Evolutionary conservation across 2,888 invertebrate genomes (phyloP).

Genomic region (Cosmorhoe ocellata): DNA sequence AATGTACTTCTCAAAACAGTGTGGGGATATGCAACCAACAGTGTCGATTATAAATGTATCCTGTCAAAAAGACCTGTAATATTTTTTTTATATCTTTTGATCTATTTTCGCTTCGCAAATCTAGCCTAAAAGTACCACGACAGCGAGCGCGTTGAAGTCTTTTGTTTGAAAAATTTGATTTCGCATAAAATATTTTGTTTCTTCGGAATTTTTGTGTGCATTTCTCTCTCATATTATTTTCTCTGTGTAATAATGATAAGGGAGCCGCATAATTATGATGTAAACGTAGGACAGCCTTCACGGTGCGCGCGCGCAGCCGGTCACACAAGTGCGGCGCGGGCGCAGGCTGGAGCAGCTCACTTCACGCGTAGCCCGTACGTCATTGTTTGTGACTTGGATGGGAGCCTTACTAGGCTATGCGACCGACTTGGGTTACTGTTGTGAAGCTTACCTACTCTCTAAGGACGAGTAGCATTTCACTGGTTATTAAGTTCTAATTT

Average conservation of each 20-base stretch:
- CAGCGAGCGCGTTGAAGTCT: conserved; percentile 22
- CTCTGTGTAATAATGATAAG: background rate
- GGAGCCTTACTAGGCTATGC: conserved; percentile 16
- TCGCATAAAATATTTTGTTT: background rate
- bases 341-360: background rate
- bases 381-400: conserved; percentile 16
- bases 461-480: background rate
- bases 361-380: background rate
- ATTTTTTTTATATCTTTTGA: too few relatives aligned
- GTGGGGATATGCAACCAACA: too few relatives aligned
- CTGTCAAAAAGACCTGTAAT: too few relatives aligned
- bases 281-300: conserved; percentile 18
- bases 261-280: conserved; percentile 11
- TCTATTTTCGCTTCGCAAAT: too few relatives aligned
- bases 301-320: conserved; percentile 17
- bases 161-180: background rate
- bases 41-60: background rate
- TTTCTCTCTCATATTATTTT: background rate
- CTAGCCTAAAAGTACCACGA: background rate
- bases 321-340: conserved; percentile 1
- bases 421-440: conserved; percentile 4
- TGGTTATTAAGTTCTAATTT: background rate
- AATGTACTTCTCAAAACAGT: background rate
- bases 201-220: background rate
- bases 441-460: background rate